Evolutionary conservation across 2,113 vertebrate genomes (phyloP).

Genomic region (Eurystomus gularis): DNA sequence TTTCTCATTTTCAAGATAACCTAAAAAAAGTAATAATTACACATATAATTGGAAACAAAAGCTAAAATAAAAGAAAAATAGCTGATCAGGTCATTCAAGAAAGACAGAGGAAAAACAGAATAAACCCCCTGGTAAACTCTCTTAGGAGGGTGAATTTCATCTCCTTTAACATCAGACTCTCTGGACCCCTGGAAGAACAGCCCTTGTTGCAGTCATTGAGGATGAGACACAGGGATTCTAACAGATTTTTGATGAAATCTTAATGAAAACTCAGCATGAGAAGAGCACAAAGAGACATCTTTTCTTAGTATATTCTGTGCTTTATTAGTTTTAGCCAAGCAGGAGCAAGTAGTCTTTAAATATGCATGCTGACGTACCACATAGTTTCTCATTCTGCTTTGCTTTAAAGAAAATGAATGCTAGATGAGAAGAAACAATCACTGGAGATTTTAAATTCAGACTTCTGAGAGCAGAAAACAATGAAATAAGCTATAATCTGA

Average conservation of each 20-base stretch:
- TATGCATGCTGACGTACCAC: not conserved
- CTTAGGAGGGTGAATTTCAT: not conserved
- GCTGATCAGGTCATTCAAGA: not conserved
- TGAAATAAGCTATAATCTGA: not conserved
- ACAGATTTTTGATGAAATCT: not conserved
- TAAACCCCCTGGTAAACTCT: not conserved
- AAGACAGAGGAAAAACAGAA: not conserved
- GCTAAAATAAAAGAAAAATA: not conserved
- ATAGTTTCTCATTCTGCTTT: not conserved
- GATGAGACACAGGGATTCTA: not conserved
- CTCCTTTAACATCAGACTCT: not conserved
- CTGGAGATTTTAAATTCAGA: not conserved
- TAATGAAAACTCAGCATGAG: not conserved
- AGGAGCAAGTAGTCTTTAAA: not conserved
- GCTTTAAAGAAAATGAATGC: not conserved
- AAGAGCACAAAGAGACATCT: not conserved
- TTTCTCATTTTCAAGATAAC: not conserved
- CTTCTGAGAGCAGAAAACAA: not conserved
- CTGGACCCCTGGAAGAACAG: not conserved
- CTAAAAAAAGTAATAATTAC: not conserved
- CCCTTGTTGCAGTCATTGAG: not conserved
- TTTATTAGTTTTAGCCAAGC: not conserved
- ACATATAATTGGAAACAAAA: not conserved
- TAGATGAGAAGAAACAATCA: not conserved
- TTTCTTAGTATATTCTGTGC: not conserved